Evolutionary conservation across 2,888 invertebrate species (phyloP).

Genomic region (Dugesia japonica): DNA sequence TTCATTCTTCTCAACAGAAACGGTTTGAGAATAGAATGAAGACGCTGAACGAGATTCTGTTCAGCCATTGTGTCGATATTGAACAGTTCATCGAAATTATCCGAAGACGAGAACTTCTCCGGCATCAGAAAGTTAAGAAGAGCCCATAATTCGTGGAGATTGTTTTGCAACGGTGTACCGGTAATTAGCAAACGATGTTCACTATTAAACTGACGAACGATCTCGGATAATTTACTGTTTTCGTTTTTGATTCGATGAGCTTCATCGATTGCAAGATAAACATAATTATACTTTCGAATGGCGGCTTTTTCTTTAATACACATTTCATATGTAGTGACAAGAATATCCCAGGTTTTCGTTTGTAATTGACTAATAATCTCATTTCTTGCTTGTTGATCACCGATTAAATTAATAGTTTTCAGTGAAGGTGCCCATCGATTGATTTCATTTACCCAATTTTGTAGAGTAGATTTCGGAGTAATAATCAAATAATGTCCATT

Average conservation of each 20-base stretch:
- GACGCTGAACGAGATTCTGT: constrained; percentile 68
- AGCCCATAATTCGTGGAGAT: constrained; percentile 93
- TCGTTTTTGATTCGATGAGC: constrained; percentile 98
- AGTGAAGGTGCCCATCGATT: constrained; percentile 87
- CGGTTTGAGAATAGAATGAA: constrained; percentile 70
- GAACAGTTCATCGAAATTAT: constrained; percentile 93
- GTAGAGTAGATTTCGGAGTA: constrained; percentile 89
- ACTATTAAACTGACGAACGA: constrained; percentile 85
- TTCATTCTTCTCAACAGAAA: constrained; percentile 84
- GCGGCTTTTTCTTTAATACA: constrained; percentile 84
- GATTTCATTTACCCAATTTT: constrained; percentile 96
- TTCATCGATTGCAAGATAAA: constrained; percentile 98
- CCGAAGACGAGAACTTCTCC: constrained; percentile 76
- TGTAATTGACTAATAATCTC: constrained; percentile 39
- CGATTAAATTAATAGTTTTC: constrained; percentile 81
- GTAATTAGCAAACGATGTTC: constrained; percentile 80
- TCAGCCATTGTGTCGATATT: constrained; percentile 74
- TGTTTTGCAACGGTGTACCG: constrained; percentile 93
- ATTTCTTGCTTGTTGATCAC: constrained; percentile 76
- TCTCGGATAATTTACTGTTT: constrained; percentile 89
- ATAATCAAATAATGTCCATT: constrained; percentile 92
- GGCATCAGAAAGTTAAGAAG: constrained; percentile 86
- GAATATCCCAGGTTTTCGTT: constrained; percentile 87
- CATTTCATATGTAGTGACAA: constrained; percentile 98
- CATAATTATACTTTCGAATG: constrained; percentile 93